Evolutionary conservation across 2,888 invertebrate species (phyloP).

Genomic region (Hoplodrina ambigua): DNA sequence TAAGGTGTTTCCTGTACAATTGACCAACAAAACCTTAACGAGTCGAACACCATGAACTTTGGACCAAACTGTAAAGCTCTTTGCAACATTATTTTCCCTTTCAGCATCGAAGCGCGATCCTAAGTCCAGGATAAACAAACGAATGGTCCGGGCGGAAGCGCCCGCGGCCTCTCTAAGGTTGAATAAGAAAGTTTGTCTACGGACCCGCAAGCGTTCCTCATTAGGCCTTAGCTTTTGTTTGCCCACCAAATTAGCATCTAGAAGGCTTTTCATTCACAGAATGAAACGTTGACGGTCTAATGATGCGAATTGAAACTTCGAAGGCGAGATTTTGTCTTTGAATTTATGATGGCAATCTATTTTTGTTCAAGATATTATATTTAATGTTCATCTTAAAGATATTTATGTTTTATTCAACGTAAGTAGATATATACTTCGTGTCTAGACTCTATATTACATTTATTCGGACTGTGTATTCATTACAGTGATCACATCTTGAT

Average conservation of each 20-base stretch:
- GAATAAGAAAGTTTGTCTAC: constrained; percentile 88
- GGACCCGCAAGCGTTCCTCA: constrained; percentile 83
- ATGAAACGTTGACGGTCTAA: constrained; percentile 77
- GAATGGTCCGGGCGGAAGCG: constrained; percentile 88
- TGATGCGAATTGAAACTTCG: constrained; percentile 80
- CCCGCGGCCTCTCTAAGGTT: constrained; percentile 78
- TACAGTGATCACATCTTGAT: constrained; percentile 18
- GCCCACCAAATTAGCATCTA: constrained; percentile 88
- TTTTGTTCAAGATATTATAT: constrained; percentile 32
- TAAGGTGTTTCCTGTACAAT: constrained; percentile 25
- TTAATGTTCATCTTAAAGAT: constrained; percentile 5
- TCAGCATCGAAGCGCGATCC: constrained; percentile 67
- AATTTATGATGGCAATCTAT: constrained; percentile 49
- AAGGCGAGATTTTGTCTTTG: constrained; percentile 67
- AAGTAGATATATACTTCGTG: constrained; percentile 29
- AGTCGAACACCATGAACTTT: constrained; percentile 59
- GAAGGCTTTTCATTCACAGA: constrained; percentile 80
- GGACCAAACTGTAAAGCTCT: constrained; percentile 68
- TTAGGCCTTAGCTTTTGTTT: constrained; percentile 88
- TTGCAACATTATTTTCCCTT: constrained; percentile 71
- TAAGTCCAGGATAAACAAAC: constrained; percentile 88
- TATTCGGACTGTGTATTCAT: constrained; percentile 2
- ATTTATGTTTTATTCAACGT: constrained; percentile 26
- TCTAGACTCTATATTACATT: constrained; percentile 46
- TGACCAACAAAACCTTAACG: constrained; percentile 54